Evolutionary conservation across 2,113 vertebrate genomes (phyloP), one percentile per base, ranked within the genome.

Genomic region (Sylvietta virens): DNA sequence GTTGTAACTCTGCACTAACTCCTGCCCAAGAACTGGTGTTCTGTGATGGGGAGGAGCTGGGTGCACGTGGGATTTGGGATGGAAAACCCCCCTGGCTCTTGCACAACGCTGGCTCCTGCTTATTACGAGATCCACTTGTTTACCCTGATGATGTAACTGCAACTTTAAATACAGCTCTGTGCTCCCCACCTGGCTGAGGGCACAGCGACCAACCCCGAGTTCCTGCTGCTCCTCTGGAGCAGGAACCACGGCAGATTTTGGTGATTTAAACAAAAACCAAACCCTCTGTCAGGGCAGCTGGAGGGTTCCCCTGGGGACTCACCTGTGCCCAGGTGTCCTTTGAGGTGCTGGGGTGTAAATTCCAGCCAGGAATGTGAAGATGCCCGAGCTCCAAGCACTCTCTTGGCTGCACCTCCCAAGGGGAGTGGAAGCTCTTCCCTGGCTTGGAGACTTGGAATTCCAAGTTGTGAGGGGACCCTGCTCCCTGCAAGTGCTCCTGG

Each of bases 301-400:
- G 4, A 0, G 50, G 73, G 13, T 39, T n/a, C 42, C 44, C 45
- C 2, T 4, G 48, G 54, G 19, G 17, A 3, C 56, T 79, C 65
- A 19, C 23, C 83, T 69, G 61, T 76, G 71, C 80, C 47, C 56
- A 64, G 69, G 58, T 33, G 42, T 65, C 13, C 70, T 21, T 24
- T n/a, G 58, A 40, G 69, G 9, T 47, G 53, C 54, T 15, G 62
- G 40, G 66, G 28, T 11, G 13, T 18, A 22, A 22, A 19, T 69
- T n/a, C 81, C 95, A 72, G 33, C 37, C 57, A 7, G 88, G 57
- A 45, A 24, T 3, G 27, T 13, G 77, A 35, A 28, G 67, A 4
- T 42, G 6, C 31, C 62, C 3, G 0, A 6, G 3, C 67, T 84
- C 39, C 78, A 15, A 1, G 27, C 6, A 0, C 50, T 40, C 7